Evolutionary conservation across 2,797 vertebrate species (phyloP), one percentile per base, ranked within the genome.

Genomic region (Phataginus tricuspis): DNA sequence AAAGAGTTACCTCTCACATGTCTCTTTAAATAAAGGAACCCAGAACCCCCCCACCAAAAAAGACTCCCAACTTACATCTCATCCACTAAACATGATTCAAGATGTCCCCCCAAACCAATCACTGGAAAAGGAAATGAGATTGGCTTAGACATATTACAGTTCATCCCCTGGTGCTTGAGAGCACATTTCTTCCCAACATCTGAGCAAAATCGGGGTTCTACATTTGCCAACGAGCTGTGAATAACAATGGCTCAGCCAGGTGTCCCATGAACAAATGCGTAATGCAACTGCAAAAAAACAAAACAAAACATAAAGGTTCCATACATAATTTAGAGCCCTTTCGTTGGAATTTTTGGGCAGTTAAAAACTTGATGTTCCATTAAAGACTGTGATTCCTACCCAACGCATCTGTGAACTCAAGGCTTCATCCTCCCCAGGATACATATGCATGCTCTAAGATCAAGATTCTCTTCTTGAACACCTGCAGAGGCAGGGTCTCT

Each of bases 391-490:
- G n/a, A 14, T 13, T 55, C 64, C 66, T 11, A 51, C n/a, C 53
- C 31, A 19, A 9, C 5, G 7, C 45, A 4, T 27, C 25, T n/a
- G 31, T n/a, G 9, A 3, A 31, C 9, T 51, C 29, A n/a, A 49
- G 61, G 31, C 61, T 1, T 49, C 31, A 1, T 15, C n/a, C 27
- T 45, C 79, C 42, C 61, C 3, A 2, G 71, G 63, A 68, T n/a
- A 31, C 7, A 1, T 10, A 4, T 29, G 27, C 23, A 15, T 2
- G 31, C 1, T 49, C 39, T 0, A 5, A 12, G 69, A 9, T 10
- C 37, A 3, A n/a, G 51, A 5, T 11, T 18, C 55, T 31, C 23
- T 9, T 45, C 31, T 10, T 0, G 31, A 37, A 15, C 12, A 2
- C 51, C 31, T 25, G 59, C n/a, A 25, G n/a, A 7, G 39, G 74